phyloP scores from a whole-genome alignment of 2,888 invertebrate genomes.

The Eupithecia tripunctaria region DNA sequence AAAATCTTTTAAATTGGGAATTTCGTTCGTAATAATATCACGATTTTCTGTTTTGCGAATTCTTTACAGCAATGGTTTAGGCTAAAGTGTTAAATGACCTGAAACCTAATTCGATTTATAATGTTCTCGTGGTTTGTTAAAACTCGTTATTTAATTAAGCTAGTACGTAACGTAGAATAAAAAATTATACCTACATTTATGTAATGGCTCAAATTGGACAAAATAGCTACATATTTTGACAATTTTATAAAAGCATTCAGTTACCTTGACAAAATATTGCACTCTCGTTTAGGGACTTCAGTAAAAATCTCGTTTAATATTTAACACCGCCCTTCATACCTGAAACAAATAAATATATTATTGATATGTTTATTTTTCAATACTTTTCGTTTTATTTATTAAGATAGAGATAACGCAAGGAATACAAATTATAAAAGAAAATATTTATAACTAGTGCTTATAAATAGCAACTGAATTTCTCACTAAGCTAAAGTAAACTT shows the following conservation, averaged over 20 bases:
- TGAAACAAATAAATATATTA: slow-evolving; percentile 10
- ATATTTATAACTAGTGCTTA: too few relatives aligned
- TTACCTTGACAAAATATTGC: not conserved
- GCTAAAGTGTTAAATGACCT: not conserved
- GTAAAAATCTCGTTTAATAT: not conserved
- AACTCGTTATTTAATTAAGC: too few relatives aligned
- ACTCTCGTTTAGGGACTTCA: not conserved
- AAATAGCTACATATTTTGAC: too few relatives aligned
- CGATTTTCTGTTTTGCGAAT: not conserved
- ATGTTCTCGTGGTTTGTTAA: not conserved
- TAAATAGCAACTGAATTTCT: too few relatives aligned
- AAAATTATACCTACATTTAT: too few relatives aligned
- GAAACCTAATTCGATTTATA: not conserved
- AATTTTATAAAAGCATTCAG: not conserved
- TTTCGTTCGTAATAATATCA: slow-evolving; percentile 11
- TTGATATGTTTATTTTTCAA: not conserved
- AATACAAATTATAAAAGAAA: too few relatives aligned
- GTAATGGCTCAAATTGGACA: too few relatives aligned
- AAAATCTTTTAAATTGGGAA: slow-evolving; percentile 18
- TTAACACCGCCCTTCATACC: not conserved
- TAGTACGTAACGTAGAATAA: too few relatives aligned
- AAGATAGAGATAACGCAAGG: too few relatives aligned
- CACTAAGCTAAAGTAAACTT: too few relatives aligned
- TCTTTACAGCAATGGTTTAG: not conserved
- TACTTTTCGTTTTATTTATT: too few relatives aligned